Conservation (phyloP, 2,797 vertebrate genomes). For the Pampus argenteus region DNA sequence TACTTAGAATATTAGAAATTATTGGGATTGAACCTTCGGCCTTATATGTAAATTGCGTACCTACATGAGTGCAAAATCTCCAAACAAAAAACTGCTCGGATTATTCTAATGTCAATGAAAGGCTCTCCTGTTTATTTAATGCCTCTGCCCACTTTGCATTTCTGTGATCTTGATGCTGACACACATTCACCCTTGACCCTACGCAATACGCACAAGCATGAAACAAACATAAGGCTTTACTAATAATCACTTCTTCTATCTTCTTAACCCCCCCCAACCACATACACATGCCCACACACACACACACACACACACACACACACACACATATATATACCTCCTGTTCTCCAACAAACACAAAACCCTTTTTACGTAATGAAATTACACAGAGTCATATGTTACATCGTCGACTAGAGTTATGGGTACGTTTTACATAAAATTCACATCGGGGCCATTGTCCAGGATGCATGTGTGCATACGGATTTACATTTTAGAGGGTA, state of each 20-base stretch:
- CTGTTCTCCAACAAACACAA: conserved; percentile 74
- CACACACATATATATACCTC: conserved; percentile 26
- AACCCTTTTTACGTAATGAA: conserved; percentile 90
- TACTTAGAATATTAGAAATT: conserved; percentile 75
- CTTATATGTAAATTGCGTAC: conserved; percentile 68
- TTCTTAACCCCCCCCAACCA: conserved; percentile 59
- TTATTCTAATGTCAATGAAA: conserved; percentile 79
- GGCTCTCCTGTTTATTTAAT: conserved; percentile 74
- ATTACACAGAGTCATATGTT: conserved; percentile 83
- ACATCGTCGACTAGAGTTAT: conserved; percentile 82
- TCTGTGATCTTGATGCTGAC: conserved; percentile 65
- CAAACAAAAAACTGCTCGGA: conserved; percentile 60
- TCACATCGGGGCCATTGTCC: conserved; percentile 82
- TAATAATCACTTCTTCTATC: conserved; percentile 78
- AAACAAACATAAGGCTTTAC: conserved; percentile 73
- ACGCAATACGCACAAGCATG: conserved; percentile 37
- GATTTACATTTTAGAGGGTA: conserved; percentile 89
- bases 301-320: conserved; percentile 31
- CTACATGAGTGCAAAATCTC: conserved; percentile 66
- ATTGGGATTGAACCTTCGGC: conserved; percentile 63
- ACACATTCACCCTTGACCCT: conserved; percentile 61
- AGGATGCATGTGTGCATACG: conserved; percentile 82
- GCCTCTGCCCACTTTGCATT: conserved; percentile 74
- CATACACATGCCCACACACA: conserved; percentile 32
- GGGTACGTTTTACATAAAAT: conserved; percentile 87